Evolutionary conservation across 2,888 invertebrate genomes (phyloP).

Genomic region (Lymantria monacha): DNA sequence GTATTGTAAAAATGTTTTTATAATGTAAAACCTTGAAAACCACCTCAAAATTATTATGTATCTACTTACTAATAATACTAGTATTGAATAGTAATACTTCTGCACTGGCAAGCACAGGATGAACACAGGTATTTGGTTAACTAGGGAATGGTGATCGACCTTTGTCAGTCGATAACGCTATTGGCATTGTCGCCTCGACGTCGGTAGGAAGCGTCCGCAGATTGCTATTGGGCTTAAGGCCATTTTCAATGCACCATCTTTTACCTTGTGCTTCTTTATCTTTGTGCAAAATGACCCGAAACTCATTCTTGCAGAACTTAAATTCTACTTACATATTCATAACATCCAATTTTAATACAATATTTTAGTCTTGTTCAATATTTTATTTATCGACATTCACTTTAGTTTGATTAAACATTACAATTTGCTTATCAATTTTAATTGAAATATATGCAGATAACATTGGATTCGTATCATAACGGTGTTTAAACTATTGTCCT

Average conservation of each 20-base stretch:
- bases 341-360: conserved; percentile 11
- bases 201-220: conserved; percentile 79
- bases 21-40: no score
- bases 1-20: no score
- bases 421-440: conserved; percentile 3
- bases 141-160: conserved; percentile 65
- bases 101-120: conserved; percentile 4
- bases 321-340: conserved; percentile 27
- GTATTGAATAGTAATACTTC: no score
- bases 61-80: no score
- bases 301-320: conserved; percentile 46
- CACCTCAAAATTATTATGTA: no score
- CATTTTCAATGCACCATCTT: conserved; percentile 82
- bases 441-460: conserved; percentile 14
- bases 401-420: conserved; percentile 1
- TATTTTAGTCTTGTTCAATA: conserved; percentile 5
- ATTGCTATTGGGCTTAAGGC: conserved; percentile 81
- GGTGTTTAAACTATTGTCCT: conserved; percentile 23
- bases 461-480: conserved; percentile 20
- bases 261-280: conserved; percentile 80
- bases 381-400: conserved; percentile 10
- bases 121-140: conserved; percentile 33
- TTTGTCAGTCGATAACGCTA: conserved; percentile 63
- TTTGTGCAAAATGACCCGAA: conserved; percentile 69
- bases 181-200: conserved; percentile 77